These are phyloP conservation scores for Hypselothyrea guttata DNA, from an alignment of 2,888 invertebrate species.

Conservation along the genomic window DNA sequence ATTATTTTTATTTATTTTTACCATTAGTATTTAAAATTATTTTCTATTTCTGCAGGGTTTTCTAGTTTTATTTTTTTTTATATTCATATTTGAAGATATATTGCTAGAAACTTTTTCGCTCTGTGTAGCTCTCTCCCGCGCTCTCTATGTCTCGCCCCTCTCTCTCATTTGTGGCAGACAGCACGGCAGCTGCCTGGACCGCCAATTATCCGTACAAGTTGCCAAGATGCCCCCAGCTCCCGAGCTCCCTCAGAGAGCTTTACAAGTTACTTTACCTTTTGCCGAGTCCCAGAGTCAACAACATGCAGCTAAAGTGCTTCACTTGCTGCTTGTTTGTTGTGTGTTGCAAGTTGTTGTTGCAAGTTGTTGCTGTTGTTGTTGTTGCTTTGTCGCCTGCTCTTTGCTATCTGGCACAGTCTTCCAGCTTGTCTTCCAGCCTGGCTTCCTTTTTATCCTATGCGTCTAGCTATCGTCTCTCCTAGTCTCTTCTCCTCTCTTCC, in stretches of 20 bases:
- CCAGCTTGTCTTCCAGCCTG: constrained; percentile 54
- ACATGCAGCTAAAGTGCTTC: constrained; percentile 68
- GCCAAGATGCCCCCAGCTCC: constrained; percentile 37
- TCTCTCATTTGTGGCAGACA: constrained; percentile 49
- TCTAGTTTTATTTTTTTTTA: no score
- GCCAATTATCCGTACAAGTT: constrained; percentile 77
- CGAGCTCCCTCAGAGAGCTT: constrained; percentile 52
- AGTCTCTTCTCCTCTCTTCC: constrained; percentile 36
- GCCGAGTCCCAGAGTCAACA: constrained; percentile 52
- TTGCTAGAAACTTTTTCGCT: no score
- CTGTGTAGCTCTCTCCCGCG: no score
- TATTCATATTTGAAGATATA: no score
- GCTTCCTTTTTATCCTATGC: constrained; percentile 70
- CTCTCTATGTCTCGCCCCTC: neutral
- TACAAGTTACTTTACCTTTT: constrained; percentile 74
- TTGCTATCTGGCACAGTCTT: constrained; percentile 48
- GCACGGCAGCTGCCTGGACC: constrained; percentile 71
- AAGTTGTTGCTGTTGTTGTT: constrained; percentile 50
- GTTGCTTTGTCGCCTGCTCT: constrained; percentile 59
- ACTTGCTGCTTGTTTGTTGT: constrained; percentile 53
- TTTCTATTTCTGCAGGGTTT: no score
- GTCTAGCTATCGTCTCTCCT: constrained; percentile 49
- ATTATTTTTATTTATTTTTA: no score
- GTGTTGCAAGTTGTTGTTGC: constrained; percentile 28
- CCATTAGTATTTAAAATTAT: no score